Base-by-base conservation (phyloP, 35 echinoderm and acorn worm species). In the Chiridota heheva region DNA sequence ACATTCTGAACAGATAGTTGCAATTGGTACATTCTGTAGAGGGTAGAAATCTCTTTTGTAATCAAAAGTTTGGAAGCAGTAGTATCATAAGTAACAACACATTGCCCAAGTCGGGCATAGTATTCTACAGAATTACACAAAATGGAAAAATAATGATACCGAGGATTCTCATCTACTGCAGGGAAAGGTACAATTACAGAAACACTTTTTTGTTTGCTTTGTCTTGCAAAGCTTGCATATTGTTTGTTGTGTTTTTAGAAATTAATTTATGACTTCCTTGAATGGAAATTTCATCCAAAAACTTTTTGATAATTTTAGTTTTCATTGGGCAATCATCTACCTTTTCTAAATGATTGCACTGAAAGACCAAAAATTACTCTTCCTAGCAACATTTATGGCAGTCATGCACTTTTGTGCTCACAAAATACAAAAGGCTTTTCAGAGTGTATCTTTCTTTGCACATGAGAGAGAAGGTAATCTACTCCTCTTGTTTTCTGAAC, bases 91-190 rank as follows among this genome's bases (percentile, higher is more conserved):
- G 73, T 77, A 17, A 77, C 49, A 15, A 56, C 47, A 40, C 73
- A 77, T 58, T 55, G 32, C 1, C 73, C 73, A 36, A 77, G 55
- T n/a, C 47, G 73, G 34, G 51, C 73, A 20, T 59, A 77, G 8
- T 77, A 77, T 25, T 77, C 51, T 39, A 24, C 44, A 3, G 18
- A 1, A 2, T 58, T 35, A 22, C 37, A 58, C 17, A 59, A 77
- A 10, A 77, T 55, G 0, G 73, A 77, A 40, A 77, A 77, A 24
- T 77, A 55, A 2, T 77, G 48, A 35, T 58, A 59, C 7, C 73
- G n/a, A n/a, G n/a, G 73, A 27, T 15, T 59, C 1, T 28, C 32
- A 4, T 3, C 2, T 7, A 31, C 60, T 41, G 31, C 8, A 1
- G 49, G 73, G 30, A 37, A 60, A 2, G 22, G 41, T 2, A 75